Evolutionary conservation across 1,140 invertebrate genomes (phyloP).

Genomic region (Euschistus heros): DNA sequence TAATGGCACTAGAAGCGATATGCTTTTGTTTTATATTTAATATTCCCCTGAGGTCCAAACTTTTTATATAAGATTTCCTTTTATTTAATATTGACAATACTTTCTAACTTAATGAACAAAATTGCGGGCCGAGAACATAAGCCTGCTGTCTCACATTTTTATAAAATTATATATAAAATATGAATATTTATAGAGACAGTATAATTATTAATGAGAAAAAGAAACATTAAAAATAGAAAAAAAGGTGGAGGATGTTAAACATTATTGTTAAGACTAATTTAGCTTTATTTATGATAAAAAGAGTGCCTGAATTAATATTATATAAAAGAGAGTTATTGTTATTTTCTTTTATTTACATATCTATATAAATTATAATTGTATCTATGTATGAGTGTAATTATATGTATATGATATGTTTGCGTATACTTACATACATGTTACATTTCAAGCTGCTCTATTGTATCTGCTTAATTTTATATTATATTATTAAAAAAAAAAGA

Average conservation of each 20-base stretch:
- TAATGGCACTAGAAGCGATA: background rate
- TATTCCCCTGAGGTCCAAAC: conserved; percentile 1
- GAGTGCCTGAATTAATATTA: conserved; percentile 17
- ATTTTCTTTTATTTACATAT: background rate
- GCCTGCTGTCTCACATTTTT: background rate
- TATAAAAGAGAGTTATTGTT: conserved; percentile 7
- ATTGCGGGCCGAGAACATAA: background rate
- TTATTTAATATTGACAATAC: background rate
- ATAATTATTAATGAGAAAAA: conserved; percentile 1
- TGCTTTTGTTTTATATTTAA: conserved; percentile 1
- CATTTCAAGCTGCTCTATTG: too few species aligned
- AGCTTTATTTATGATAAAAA: conserved; percentile 1
- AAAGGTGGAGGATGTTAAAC: conserved; percentile 11
- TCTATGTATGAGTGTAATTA: too few species aligned
- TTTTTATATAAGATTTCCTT: background rate
- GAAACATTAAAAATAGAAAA: background rate
- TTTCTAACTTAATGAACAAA: background rate
- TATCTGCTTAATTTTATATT: too few species aligned
- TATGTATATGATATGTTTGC: too few species aligned
- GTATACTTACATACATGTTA: too few species aligned
- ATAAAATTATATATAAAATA: background rate
- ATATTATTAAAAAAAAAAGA: too few species aligned
- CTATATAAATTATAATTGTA: too few species aligned
- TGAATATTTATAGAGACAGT: background rate
- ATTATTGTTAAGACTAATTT: conserved; percentile 9